A percentile compares a stretch with the other conserved stretches of the same genome.
Evolutionary conservation across 2,888 invertebrate genomes (phyloP).

Genomic region (Mantis religiosa): DNA sequence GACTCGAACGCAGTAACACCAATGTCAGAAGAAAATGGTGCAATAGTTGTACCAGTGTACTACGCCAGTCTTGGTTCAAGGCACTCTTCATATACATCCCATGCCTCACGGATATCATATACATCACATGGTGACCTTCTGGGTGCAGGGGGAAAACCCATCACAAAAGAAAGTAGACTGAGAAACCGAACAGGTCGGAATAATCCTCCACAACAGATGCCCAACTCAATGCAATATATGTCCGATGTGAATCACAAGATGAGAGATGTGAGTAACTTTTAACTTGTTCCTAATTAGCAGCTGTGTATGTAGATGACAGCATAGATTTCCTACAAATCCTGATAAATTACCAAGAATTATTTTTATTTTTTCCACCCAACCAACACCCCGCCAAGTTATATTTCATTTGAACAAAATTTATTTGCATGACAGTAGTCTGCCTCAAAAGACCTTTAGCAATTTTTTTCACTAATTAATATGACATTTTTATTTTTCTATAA

Average conservation of each 20-base stretch:
- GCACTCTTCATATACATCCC: conserved; percentile 93
- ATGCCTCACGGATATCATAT: conserved; percentile 88
- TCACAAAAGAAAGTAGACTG: conserved; percentile 84
- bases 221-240: conserved; percentile 49
- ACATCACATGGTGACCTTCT: conserved; percentile 90
- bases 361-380: not conserved
- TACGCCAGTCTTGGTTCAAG: conserved; percentile 85
- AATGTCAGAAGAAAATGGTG: conserved; percentile 96
- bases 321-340: not conserved
- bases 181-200: conserved; percentile 69
- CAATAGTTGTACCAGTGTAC: conserved; percentile 88
- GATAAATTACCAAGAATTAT: not conserved
- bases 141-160: conserved; percentile 57
- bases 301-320: not conserved
- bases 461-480: not conserved
- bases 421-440: not conserved
- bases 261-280: conserved; percentile 33
- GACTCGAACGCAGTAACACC: conserved; percentile 97
- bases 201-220: conserved; percentile 50
- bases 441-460: not conserved
- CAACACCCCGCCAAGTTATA: not conserved
- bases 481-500: not conserved
- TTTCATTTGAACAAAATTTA: not conserved
- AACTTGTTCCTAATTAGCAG: not conserved
- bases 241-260: conserved; percentile 49